phyloP scores from a whole-genome alignment of 1,140 invertebrate genomes.

The Scaptomyza pallida region DNA sequence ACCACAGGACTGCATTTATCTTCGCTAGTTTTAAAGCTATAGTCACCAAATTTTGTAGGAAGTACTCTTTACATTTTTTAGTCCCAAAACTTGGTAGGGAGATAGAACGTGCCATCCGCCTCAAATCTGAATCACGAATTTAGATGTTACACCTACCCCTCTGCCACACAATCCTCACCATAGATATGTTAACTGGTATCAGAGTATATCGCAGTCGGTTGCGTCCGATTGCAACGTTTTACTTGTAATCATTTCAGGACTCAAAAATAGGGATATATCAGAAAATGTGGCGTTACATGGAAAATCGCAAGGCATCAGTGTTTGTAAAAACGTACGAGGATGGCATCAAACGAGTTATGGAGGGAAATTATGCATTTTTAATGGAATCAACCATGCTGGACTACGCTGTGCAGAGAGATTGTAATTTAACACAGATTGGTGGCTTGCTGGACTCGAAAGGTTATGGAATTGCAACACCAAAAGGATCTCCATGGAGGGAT shows the following conservation, averaged over 20 bases:
- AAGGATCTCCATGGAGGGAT: conserved; percentile 97
- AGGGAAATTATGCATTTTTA: conserved; percentile 97
- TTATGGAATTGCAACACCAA: conserved; percentile 91
- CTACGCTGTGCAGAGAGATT: conserved; percentile 97
- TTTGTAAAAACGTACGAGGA: conserved; percentile 95
- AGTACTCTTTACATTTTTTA: no score
- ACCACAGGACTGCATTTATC: no score
- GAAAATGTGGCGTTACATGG: conserved; percentile 99
- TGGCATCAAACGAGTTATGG: conserved; percentile 92
- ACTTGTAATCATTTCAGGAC: conserved; percentile 86
- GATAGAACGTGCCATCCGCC: no score
- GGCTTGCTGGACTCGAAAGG: conserved; percentile 87
- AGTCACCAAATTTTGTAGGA: no score
- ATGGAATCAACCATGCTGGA: conserved; percentile 99
- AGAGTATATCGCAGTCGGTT: no score
- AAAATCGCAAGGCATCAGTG: conserved; percentile 91
- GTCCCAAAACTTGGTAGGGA: no score
- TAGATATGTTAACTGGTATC: no score
- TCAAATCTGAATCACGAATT: no score
- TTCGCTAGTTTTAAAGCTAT: no score
- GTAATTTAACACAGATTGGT: conserved; percentile 98
- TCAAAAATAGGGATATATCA: conserved; percentile 98
- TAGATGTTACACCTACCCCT: no score
- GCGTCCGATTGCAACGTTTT: no score
- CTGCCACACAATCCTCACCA: no score